A percentile compares a stretch with the other conserved stretches of the same genome.
Conservation (phyloP, 2,113 vertebrate species). For the Cyprinodon tularosa region DNA sequence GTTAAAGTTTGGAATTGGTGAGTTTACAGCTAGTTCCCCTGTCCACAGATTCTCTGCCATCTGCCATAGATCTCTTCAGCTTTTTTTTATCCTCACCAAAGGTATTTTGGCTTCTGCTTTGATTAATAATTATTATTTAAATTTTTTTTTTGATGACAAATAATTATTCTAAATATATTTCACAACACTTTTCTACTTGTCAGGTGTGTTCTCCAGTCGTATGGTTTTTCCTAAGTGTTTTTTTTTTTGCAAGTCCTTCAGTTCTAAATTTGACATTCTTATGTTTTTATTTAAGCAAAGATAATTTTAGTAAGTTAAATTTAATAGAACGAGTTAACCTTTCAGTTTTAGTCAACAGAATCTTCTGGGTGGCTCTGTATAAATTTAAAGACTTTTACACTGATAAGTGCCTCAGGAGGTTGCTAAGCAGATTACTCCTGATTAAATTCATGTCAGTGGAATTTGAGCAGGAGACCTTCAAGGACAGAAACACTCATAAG, state of each 20-base stretch:
- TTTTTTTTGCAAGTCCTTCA: neutral
- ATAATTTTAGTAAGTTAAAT: constrained; percentile 77
- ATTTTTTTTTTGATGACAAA: neutral
- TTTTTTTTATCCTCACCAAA: too few species aligned
- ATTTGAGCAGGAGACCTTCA: constrained; percentile 80
- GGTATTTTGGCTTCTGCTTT: too few species aligned
- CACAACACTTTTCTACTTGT: neutral
- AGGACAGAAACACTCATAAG: constrained; percentile 73
- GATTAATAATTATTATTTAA: too few species aligned
- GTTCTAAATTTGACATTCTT: too few species aligned
- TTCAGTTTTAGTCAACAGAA: constrained; percentile 74
- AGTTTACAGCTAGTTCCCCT: too few species aligned
- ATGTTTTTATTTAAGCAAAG: constrained; percentile 47
- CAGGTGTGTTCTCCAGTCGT: too few species aligned
- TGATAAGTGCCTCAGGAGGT: constrained; percentile 78
- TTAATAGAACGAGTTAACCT: constrained; percentile 69
- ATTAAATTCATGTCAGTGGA: constrained; percentile 85
- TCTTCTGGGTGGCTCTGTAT: constrained; percentile 74
- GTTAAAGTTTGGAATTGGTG: too few species aligned
- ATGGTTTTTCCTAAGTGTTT: neutral
- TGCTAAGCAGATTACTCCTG: constrained; percentile 85
- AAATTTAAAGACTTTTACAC: constrained; percentile 79
- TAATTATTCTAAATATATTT: neutral
- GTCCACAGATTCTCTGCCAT: too few species aligned
- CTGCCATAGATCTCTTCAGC: too few species aligned